phyloP scores from a whole-genome alignment of 1,140 invertebrate genomes.

The Euborellia annulipes region DNA sequence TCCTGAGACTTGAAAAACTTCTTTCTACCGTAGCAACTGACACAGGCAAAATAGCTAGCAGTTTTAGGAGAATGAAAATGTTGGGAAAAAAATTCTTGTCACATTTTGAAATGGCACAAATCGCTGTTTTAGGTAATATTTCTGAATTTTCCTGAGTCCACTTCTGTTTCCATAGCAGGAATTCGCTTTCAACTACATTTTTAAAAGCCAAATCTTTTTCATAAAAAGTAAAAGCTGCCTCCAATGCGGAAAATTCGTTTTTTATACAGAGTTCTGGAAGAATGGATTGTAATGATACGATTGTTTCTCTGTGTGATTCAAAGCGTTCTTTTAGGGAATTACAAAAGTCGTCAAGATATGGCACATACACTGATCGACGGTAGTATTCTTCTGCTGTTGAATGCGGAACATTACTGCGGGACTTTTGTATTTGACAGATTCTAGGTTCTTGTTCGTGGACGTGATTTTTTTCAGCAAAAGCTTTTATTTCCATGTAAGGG shows the following conservation, averaged over 20 bases:
- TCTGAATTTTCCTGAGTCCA: not conserved
- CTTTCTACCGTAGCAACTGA: slow-evolving; percentile 7
- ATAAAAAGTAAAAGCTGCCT: not conserved
- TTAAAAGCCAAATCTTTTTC: not conserved
- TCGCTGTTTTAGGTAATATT: not conserved
- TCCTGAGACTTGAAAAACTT: slow-evolving; percentile 10
- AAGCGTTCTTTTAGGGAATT: not conserved
- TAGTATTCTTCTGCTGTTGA: not conserved
- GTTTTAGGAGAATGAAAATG: slow-evolving; percentile 5
- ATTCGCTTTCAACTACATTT: not conserved
- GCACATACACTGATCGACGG: slow-evolving; percentile 2
- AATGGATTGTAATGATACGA: slow-evolving; percentile 1
- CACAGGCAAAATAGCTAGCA: slow-evolving; percentile 7
- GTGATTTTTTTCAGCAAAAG: not conserved
- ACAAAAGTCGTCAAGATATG: not conserved
- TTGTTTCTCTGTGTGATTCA: not conserved
- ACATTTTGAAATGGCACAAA: slow-evolving; percentile 3
- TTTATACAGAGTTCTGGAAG: slow-evolving; percentile 3
- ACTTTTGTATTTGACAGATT: not conserved
- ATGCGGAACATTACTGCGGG: not conserved
- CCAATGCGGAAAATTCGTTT: not conserved
- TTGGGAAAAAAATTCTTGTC: slow-evolving; percentile 5
- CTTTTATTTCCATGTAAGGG: not conserved
- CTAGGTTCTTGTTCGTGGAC: not conserved
- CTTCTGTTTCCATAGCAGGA: slow-evolving; percentile 4